A percentile compares a stretch with the other conserved stretches of the same genome.
These are phyloP conservation scores for Oxyura jamaicensis DNA, from an alignment of 2,113 vertebrate genomes.

Conservation along the genomic window DNA sequence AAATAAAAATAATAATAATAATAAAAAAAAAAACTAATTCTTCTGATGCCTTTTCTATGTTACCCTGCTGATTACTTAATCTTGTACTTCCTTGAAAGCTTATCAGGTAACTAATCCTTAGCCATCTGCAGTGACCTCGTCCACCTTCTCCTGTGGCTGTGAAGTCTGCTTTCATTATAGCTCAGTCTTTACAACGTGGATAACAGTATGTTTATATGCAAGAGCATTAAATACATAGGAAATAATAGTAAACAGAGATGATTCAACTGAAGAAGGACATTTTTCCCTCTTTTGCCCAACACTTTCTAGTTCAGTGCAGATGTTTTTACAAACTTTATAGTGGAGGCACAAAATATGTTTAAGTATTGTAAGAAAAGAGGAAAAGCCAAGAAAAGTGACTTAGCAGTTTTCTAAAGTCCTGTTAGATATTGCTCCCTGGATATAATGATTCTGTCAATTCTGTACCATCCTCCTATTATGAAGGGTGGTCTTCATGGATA, in stretches of 20 bases:
- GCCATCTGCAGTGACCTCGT: not conserved
- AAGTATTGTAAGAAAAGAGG: not conserved
- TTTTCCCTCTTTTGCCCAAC: not conserved
- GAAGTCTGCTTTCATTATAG: not conserved
- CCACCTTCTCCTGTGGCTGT: not conserved
- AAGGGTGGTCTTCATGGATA: not conserved
- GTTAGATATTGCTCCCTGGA: not conserved
- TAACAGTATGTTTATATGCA: not conserved
- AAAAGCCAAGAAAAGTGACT: not conserved
- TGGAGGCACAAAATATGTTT: rapidly evolving
- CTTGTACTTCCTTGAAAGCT: not conserved
- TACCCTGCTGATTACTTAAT: not conserved
- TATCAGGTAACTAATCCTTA: not conserved
- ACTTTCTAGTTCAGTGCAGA: not conserved
- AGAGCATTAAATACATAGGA: not conserved
- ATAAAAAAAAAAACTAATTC: not conserved
- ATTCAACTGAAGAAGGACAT: not conserved
- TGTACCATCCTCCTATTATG: not conserved
- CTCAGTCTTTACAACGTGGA: not conserved
- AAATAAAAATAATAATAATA: not conserved
- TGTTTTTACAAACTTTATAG: not conserved
- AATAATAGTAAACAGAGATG: not conserved
- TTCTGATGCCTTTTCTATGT: not conserved
- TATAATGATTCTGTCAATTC: not conserved
- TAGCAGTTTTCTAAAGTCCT: not conserved